These are phyloP conservation scores for Sinopyrophorus schimmeli DNA, from an alignment of 2,888 invertebrate species.

Conservation along the genomic window DNA sequence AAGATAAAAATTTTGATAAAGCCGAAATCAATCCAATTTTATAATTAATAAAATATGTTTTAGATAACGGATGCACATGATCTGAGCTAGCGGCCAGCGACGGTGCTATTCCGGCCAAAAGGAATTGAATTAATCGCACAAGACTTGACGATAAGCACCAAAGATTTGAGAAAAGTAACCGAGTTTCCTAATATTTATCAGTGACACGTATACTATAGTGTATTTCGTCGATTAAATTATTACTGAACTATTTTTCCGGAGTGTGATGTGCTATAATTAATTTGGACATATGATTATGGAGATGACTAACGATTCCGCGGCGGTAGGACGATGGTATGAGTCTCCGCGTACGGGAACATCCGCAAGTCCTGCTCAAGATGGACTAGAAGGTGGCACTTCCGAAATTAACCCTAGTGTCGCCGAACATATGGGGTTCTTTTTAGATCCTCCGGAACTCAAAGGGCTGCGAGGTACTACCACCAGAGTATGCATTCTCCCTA, in stretches of 20 bases:
- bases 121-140: slow-evolving; percentile 19
- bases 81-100: slow-evolving; percentile 26
- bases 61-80: slow-evolving; percentile 24
- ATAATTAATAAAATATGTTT: slow-evolving; percentile 14
- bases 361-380: slow-evolving; percentile 51
- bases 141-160: slow-evolving; percentile 22
- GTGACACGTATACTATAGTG: slow-evolving; percentile 5
- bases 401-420: slow-evolving; percentile 55
- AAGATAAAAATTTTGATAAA: slow-evolving; percentile 7
- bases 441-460: slow-evolving; percentile 55
- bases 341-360: slow-evolving; percentile 54
- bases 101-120: slow-evolving; percentile 25
- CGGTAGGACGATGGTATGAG: slow-evolving; percentile 57
- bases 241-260: slow-evolving; percentile 19
- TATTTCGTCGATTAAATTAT: neutral
- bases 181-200: slow-evolving; percentile 5
- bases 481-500: slow-evolving; percentile 58
- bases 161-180: slow-evolving; percentile 14
- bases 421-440: slow-evolving; percentile 57
- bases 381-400: slow-evolving; percentile 42
- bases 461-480: slow-evolving; percentile 56
- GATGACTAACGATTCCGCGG: slow-evolving; percentile 56
- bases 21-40: slow-evolving; percentile 1
- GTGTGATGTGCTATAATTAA: slow-evolving; percentile 30
- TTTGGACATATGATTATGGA: slow-evolving; percentile 54